Conservation (phyloP, 2,797 vertebrate genomes). For the Loris lydekkerianus region DNA sequence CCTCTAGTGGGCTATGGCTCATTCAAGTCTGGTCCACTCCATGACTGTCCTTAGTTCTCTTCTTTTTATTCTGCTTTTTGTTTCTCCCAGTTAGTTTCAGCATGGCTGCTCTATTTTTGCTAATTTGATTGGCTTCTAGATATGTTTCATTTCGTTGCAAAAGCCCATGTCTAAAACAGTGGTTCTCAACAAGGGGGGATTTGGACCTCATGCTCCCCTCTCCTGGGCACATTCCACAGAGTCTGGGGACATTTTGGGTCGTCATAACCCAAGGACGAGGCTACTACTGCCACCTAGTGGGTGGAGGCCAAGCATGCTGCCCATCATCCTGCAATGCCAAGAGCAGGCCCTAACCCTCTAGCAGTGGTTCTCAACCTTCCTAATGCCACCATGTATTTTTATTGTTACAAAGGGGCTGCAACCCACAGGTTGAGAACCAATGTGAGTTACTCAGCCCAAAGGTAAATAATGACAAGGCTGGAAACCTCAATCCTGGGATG, state of each 20-base stretch:
- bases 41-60: too few species aligned
- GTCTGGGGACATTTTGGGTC: background rate
- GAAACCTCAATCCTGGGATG: background rate
- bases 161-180: background rate
- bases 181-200: background rate
- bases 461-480: background rate
- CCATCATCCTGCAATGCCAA: accelerated
- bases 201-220: background rate
- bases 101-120: too few species aligned
- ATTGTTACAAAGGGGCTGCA: too few species aligned
- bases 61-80: too few species aligned
- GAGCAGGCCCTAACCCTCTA: too few species aligned
- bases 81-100: background rate
- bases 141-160: background rate
- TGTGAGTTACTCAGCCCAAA: background rate
- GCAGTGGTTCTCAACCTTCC: too few species aligned
- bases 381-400: too few species aligned
- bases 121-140: background rate
- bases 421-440: too few species aligned
- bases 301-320: background rate
- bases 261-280: background rate
- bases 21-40: too few species aligned
- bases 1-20: too few species aligned
- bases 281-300: background rate
- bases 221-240: background rate